Evolutionary conservation across 2,888 invertebrate species (phyloP).

Genomic region (Dorcus hopei): DNA sequence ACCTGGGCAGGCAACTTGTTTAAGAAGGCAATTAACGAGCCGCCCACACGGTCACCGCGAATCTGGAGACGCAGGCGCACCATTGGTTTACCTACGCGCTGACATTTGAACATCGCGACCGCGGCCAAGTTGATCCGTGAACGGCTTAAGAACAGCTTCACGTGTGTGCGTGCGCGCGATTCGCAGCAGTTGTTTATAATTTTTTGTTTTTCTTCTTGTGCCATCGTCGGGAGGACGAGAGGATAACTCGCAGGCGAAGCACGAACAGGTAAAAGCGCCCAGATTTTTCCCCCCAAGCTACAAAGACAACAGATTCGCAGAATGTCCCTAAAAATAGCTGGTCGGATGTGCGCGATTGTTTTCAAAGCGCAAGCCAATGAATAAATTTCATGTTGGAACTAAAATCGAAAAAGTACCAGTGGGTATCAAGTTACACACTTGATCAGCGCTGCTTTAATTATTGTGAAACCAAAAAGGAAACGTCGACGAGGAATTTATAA

Average conservation of each 20-base stretch:
- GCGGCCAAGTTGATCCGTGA: conserved; percentile 26
- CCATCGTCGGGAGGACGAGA: neutral
- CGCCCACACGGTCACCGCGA: neutral
- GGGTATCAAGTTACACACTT: too few species aligned
- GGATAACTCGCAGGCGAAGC: neutral
- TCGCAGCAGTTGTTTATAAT: conserved; percentile 4
- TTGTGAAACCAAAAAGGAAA: too few species aligned
- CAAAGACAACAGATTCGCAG: neutral
- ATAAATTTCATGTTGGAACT: too few species aligned
- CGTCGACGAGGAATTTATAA: too few species aligned
- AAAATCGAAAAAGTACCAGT: too few species aligned
- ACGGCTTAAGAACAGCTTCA: conserved; percentile 26
- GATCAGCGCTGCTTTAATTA: too few species aligned
- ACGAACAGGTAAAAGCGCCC: neutral
- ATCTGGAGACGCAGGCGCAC: conserved; percentile 20
- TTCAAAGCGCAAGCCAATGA: too few species aligned
- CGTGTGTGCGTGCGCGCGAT: conserved; percentile 9
- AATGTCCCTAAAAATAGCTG: too few species aligned
- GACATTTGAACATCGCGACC: conserved; percentile 28
- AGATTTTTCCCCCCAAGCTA: neutral
- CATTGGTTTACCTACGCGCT: conserved; percentile 27
- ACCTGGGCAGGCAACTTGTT: neutral
- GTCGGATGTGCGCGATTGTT: too few species aligned
- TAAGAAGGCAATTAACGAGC: neutral
- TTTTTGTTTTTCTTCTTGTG: neutral